phyloP scores from a whole-genome alignment of 2,113 vertebrate species.

The Syrrhaptes paradoxus region DNA sequence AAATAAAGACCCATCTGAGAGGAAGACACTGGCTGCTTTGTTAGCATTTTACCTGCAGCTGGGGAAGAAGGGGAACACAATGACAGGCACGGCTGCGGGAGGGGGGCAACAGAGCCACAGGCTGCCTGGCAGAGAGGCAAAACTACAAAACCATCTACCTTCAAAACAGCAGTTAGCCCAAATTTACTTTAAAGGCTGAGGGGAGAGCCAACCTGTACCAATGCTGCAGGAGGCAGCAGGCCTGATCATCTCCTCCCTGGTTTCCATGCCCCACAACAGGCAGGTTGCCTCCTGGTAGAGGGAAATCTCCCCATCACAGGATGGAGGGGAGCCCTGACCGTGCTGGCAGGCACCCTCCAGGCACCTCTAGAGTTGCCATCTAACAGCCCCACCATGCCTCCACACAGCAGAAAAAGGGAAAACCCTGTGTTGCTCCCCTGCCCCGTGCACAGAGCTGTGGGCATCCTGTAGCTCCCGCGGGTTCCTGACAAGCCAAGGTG shows the following conservation, averaged over 20 bases:
- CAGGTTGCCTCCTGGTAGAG: neutral
- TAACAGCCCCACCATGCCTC: neutral
- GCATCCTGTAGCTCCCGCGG: accelerated
- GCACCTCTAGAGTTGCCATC: neutral
- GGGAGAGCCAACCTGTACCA: neutral
- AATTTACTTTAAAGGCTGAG: neutral
- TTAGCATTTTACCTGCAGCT: neutral
- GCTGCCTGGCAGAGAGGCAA: neutral
- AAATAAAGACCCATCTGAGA: neutral
- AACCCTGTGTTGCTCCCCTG: accelerated
- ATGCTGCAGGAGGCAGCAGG: accelerated
- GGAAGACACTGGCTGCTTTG: neutral
- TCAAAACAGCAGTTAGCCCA: neutral
- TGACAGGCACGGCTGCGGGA: neutral
- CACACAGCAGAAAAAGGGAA: neutral
- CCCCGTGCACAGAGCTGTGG: accelerated
- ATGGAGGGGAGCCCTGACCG: neutral
- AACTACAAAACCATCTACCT: neutral
- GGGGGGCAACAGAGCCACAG: neutral
- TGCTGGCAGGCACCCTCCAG: neutral
- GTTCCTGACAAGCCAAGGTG: neutral
- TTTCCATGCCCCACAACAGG: accelerated
- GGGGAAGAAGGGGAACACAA: neutral
- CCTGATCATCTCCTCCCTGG: no score
- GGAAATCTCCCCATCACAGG: neutral